Evolutionary conservation across 2,888 invertebrate genomes (phyloP), one percentile per base, ranked within the genome.

Genomic region (Mermis nigrescens): DNA sequence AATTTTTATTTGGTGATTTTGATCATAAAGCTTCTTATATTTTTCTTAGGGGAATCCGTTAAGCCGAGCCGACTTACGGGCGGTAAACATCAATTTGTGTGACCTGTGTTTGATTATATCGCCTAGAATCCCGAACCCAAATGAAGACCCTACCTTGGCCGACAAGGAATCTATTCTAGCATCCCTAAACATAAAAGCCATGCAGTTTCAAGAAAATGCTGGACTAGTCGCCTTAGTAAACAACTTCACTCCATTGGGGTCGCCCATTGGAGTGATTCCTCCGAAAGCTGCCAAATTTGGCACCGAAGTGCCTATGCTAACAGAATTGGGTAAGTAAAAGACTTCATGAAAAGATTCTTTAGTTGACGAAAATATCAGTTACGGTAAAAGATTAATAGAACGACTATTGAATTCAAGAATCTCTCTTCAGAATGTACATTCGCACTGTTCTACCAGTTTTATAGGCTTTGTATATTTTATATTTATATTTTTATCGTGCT

Each of bases 61-160:
- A 76, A 95, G 95, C 78, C 83, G 98, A 75, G 95, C 98, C 72
- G 95, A 99, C 80, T 80, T 99, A 74, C 83, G 98, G 71, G 95
- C 98, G 75, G 98, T 98, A 67, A 98, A 98, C 79, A 94, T 99
- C 68, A 98, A 99, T 79, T 81, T 98, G 71, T 98, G 98, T 82
- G 98, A 98, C 82, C 99, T 98, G 98, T 98, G 98, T 81, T 95
- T 95, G 76, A 95, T 99, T 76, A 80, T 99, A 77, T 95, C 95
- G 74, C 95, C 95, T 72, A 91, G 94, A 81, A 94, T 98, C 80
- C 92, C 92, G 77, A 90, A 90, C 76, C 66, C 64, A 3, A 94
- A 90, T 77, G 98, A 99, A 78, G 98, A 99, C 80, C 94, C 95
- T 65, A 95, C 95, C 75, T 81, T 99, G 78, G 95, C 95, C 68